Conservation (phyloP, 2,888 invertebrate species). For the Endotricha flammealis region DNA sequence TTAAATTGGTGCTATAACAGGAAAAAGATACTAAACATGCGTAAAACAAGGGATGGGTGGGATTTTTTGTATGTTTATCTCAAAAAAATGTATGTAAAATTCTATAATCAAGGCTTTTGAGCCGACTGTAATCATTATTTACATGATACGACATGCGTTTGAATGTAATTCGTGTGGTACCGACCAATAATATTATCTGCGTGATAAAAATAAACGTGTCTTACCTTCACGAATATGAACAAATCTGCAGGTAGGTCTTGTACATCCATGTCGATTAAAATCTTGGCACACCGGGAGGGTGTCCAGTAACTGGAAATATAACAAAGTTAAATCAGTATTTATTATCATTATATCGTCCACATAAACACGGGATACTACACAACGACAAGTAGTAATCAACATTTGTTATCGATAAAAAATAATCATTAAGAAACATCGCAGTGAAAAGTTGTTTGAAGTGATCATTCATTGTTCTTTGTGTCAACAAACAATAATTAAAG, state of each 20-base stretch:
- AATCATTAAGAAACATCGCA: too few relatives aligned
- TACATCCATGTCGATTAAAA: constrained; percentile 99
- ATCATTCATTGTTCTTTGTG: too few relatives aligned
- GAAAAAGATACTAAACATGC: constrained; percentile 9
- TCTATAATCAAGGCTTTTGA: neutral
- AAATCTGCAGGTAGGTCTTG: constrained; percentile 98
- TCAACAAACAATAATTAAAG: too few relatives aligned
- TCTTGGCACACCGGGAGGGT: constrained; percentile 99
- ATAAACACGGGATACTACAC: constrained; percentile 44
- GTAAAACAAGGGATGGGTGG: constrained; percentile 7
- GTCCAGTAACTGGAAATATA: constrained; percentile 97
- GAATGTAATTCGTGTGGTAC: neutral
- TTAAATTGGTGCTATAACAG: constrained; percentile 8
- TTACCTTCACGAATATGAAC: constrained; percentile 98
- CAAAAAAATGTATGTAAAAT: neutral
- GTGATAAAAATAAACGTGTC: constrained; percentile 32
- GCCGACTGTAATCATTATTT: neutral
- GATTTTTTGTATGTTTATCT: neutral
- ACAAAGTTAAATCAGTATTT: constrained; percentile 49
- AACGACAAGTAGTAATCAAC: constrained; percentile 26
- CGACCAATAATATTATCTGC: constrained; percentile 1
- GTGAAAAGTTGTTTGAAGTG: too few relatives aligned
- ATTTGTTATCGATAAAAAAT: too few relatives aligned
- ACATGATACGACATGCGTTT: constrained; percentile 1
- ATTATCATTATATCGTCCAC: constrained; percentile 29